Percentiles rank a stretch among this genome's conserved stretches.
Conservation (phyloP, 2,888 invertebrate species). For the Amphipoea lucens region DNA sequence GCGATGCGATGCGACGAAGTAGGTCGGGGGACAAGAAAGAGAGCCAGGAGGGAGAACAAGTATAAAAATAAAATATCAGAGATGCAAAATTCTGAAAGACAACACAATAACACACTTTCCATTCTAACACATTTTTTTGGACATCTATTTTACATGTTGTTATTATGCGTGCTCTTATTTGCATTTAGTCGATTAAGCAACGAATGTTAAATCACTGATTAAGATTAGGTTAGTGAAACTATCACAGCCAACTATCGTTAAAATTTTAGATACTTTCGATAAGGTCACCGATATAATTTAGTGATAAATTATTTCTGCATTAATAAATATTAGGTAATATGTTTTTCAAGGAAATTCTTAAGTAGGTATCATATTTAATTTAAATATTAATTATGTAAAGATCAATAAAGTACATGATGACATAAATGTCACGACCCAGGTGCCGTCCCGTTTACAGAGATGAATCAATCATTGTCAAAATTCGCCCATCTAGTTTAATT, state of each 20-base stretch:
- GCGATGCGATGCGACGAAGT: too few relatives aligned
- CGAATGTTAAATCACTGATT: slow-evolving; percentile 22
- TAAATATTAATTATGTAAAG: slow-evolving; percentile 25
- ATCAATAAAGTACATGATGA: slow-evolving; percentile 1
- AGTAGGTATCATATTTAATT: slow-evolving; percentile 17
- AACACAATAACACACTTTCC: too few relatives aligned
- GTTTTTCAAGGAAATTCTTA: not conserved
- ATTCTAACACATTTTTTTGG: too few relatives aligned
- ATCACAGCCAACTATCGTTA: slow-evolving; percentile 19
- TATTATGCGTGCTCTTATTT: slow-evolving; percentile 23
- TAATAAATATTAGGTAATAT: slow-evolving; percentile 13
- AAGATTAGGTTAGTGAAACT: slow-evolving; percentile 17
- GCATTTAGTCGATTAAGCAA: slow-evolving; percentile 26
- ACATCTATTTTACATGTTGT: not conserved
- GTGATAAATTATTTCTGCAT: not conserved
- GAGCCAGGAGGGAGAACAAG: too few relatives aligned
- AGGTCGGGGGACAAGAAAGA: too few relatives aligned
- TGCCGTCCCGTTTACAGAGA: not conserved
- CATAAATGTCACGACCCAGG: slow-evolving; percentile 12
- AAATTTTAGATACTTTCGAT: not conserved
- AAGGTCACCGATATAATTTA: not conserved
- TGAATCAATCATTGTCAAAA: slow-evolving; percentile 20
- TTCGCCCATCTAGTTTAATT: not conserved
- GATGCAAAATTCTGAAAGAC: not conserved
- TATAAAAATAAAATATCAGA: not conserved